Conservation (phyloP, 2,888 invertebrate species). For the Epiblema foenella region DNA sequence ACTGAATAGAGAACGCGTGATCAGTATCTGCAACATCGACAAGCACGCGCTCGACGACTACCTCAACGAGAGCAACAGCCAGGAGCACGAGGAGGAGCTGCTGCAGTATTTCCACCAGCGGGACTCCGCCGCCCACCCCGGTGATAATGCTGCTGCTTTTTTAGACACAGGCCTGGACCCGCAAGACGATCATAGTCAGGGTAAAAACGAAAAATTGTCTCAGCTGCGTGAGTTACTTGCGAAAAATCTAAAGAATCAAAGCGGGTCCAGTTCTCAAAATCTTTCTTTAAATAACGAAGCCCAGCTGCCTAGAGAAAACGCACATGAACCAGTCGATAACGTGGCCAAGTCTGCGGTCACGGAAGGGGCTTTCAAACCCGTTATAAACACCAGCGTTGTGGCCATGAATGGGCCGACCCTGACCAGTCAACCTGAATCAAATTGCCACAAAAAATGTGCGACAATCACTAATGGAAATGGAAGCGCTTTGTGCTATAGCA, state of each 20-base stretch:
- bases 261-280: conserved; percentile 64
- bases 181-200: conserved; percentile 79
- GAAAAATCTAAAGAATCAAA: conserved; percentile 85
- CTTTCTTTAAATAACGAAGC: conserved; percentile 58
- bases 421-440: conserved; percentile 55
- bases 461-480: conserved; percentile 66
- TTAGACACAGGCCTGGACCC: conserved; percentile 77
- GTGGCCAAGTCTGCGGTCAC: conserved; percentile 56
- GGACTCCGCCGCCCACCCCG: conserved; percentile 61
- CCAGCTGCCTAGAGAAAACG: conserved; percentile 55
- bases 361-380: conserved; percentile 72
- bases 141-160: conserved; percentile 63
- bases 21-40: conserved; percentile 91
- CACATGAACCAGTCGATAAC: conserved; percentile 56
- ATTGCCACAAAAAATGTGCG: conserved; percentile 59
- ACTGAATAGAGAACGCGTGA: conserved; percentile 87
- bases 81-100: conserved; percentile 93
- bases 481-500: conserved; percentile 56
- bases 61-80: conserved; percentile 89
- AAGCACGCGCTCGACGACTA: conserved; percentile 93
- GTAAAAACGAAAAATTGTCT: conserved; percentile 88
- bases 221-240: conserved; percentile 89
- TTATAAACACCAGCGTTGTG: conserved; percentile 52
- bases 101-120: conserved; percentile 91
- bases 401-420: conserved; percentile 59